A percentile compares a stretch with the other conserved stretches of the same genome.
phyloP scores from a whole-genome alignment of 2,888 invertebrate species.

The Agrilus cyanescens region DNA sequence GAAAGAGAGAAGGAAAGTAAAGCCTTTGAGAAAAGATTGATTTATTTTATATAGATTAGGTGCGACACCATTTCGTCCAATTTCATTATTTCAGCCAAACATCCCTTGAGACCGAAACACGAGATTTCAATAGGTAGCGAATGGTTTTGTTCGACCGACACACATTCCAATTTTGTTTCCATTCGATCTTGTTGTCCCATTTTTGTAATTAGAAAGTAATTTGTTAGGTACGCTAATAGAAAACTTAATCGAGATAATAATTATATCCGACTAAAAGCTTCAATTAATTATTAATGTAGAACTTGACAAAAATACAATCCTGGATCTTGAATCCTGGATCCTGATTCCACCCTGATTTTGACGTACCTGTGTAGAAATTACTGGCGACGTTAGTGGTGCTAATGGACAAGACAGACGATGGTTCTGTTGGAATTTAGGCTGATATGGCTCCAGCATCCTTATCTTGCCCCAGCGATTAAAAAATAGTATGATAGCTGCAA shows the following conservation, averaged over 20 bases:
- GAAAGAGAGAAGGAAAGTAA: too few relatives aligned
- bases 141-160: too few relatives aligned
- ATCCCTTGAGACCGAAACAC: neutral
- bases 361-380: constrained; percentile 35
- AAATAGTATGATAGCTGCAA: constrained; percentile 78
- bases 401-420: constrained; percentile 68
- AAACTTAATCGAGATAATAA: too few relatives aligned
- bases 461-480: constrained; percentile 94
- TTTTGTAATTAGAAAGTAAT: too few relatives aligned
- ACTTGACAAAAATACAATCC: too few relatives aligned
- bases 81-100: neutral
- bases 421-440: constrained; percentile 74
- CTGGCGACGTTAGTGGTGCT: constrained; percentile 34
- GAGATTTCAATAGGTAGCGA: neutral
- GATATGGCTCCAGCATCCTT: constrained; percentile 82
- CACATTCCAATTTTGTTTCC: too few relatives aligned
- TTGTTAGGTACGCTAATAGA: too few relatives aligned
- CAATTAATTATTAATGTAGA: too few relatives aligned
- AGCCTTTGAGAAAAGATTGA: neutral
- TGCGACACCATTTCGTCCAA: neutral
- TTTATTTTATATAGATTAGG: neutral
- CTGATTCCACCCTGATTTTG: too few relatives aligned
- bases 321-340: too few relatives aligned
- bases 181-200: too few relatives aligned
- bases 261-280: too few relatives aligned